phyloP scores from a whole-genome alignment of 2,113 vertebrate species.

The Labeo catla region DNA sequence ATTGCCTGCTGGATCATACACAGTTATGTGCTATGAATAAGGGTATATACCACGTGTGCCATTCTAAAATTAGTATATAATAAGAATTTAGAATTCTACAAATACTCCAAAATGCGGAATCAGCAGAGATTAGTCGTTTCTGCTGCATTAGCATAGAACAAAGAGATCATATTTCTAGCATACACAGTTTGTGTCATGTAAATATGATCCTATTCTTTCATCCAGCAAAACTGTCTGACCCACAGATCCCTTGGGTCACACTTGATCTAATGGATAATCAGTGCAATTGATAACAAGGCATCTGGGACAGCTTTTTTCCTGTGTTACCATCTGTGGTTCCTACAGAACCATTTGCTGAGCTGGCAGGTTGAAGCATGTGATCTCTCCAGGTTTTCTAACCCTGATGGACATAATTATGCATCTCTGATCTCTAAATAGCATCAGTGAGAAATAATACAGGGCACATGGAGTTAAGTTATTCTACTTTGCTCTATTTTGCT shows the following conservation, averaged over 20 bases:
- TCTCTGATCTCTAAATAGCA: neutral
- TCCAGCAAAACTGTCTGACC: neutral
- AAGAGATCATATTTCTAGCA: neutral
- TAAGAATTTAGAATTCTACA: neutral
- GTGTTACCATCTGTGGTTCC: slow-evolving; percentile 10
- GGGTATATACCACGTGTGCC: neutral
- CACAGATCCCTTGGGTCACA: neutral
- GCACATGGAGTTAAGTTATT: neutral
- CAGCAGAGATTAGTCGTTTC: neutral
- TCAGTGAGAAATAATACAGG: neutral
- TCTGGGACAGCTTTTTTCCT: neutral
- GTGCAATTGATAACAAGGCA: neutral
- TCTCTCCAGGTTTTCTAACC: neutral
- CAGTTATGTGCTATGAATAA: neutral
- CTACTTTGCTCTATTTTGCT: neutral
- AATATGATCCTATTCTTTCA: neutral
- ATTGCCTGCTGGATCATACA: neutral
- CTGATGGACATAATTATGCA: neutral
- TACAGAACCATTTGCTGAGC: neutral
- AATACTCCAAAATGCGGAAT: neutral
- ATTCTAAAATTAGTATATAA: neutral
- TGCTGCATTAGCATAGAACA: neutral
- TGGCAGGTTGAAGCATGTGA: neutral
- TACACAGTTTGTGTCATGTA: neutral
- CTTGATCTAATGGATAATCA: slow-evolving; percentile 4